Conservation (phyloP, 1,140 invertebrate genomes). For the Sarcophaga peregrina region DNA sequence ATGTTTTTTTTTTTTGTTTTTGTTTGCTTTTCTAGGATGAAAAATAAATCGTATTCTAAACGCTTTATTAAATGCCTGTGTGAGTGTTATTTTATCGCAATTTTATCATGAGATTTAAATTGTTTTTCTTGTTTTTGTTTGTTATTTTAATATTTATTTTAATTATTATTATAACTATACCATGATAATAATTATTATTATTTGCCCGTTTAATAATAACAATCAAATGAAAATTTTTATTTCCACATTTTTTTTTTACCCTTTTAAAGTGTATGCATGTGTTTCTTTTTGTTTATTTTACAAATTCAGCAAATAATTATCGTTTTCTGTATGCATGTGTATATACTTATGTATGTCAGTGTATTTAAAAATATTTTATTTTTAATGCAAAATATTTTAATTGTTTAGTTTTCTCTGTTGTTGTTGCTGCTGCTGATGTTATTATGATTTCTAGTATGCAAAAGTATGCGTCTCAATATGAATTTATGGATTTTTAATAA, state of each 20-base stretch:
- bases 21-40: background rate
- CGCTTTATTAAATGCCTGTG: conserved; percentile 2
- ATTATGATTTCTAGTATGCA: too few relatives aligned
- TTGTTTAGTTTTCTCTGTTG: too few relatives aligned
- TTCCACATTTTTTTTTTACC: too few relatives aligned
- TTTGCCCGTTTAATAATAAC: background rate
- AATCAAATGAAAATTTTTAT: background rate
- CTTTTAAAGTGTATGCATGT: background rate
- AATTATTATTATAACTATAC: background rate
- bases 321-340: background rate
- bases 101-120: background rate
- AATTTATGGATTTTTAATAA: too few relatives aligned
- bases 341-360: background rate
- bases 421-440: too few relatives aligned
- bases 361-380: background rate
- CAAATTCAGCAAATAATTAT: conserved; percentile 3
- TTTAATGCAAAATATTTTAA: conserved; percentile 5
- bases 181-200: background rate
- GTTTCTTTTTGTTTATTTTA: background rate
- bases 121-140: background rate
- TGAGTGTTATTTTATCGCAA: background rate
- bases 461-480: too few relatives aligned
- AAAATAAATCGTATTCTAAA: background rate
- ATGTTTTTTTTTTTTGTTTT: too few relatives aligned
- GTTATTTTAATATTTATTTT: background rate